Base-by-base conservation (phyloP, 2,113 vertebrate species). In the Capricornis sumatraensis region DNA sequence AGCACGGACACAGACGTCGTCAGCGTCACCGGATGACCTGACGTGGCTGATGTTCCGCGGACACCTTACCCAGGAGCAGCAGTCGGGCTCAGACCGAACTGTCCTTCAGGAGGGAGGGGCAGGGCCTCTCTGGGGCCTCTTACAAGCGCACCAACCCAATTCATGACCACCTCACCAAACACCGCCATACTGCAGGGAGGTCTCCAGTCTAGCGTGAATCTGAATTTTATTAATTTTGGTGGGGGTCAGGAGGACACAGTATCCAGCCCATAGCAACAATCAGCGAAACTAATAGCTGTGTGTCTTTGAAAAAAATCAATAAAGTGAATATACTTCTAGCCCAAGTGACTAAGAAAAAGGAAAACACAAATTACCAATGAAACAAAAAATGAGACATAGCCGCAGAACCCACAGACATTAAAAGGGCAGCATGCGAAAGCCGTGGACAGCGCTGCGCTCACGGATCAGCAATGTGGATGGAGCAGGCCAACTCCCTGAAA, bases 11-110 rank as follows among this genome's bases (percentile, higher is more conserved):
- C 5, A 62, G 55, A 91, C 60, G 52, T n/a, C 7, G 4, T 30
- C 25, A 78, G 1, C 13, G 1, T 5, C 4, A 10, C 19, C 62
- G 9, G 23, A 19, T 15, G 7, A 14, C n/a, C 1, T 43, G 52
- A n/a, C 16, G n/a, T 28, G 2, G 11, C 1, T 36, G 4, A n/a
- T 10, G 55, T 10, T n/a, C n/a, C 40, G 0, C 11, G 28, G 30
- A 36, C 23, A 30, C 50, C 7, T 57, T 76, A 2, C 4, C 53
- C 58, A 25, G 7, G 30, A 64, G 30, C 19, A n/a, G n/a, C 7
- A 25, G 10, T 14, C 45, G 6, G 33, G 9, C 27, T 85, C 67
- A 27, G 71, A 87, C 23, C n/a, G 45, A 45, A 16, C 5, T 19
- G 25, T 28, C 58, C 60, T 50, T 81, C 28, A 7, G 5, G 55